Percentiles rank a stretch among this genome's conserved stretches.
phyloP scores from a whole-genome alignment of 2,888 invertebrate genomes.

The Ectobius pallidus region DNA sequence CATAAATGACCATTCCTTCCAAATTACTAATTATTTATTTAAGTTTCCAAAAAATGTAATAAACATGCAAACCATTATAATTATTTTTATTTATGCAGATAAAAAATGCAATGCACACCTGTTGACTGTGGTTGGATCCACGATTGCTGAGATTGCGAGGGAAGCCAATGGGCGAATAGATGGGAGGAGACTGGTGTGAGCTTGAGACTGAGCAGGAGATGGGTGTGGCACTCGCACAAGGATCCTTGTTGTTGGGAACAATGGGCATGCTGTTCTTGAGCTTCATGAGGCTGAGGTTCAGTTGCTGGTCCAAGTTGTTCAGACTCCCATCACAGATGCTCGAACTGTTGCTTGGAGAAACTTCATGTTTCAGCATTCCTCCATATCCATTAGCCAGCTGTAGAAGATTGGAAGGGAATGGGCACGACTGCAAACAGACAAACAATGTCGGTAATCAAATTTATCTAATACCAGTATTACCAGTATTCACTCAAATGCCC shows the following conservation, averaged over 20 bases:
- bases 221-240: not conserved
- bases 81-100: too few relatives aligned
- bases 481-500: too few relatives aligned
- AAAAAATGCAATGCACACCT: too few relatives aligned
- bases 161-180: constrained; percentile 51
- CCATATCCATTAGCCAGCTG: constrained; percentile 28
- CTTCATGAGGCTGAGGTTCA: constrained; percentile 51
- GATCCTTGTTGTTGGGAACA: constrained; percentile 38
- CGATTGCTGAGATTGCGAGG: constrained; percentile 48
- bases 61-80: too few relatives aligned
- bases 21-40: too few relatives aligned
- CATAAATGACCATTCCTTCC: too few relatives aligned
- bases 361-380: constrained; percentile 12
- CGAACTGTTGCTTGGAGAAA: constrained; percentile 17
- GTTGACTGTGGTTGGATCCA: constrained; percentile 35
- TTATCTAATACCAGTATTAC: too few relatives aligned
- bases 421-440: constrained; percentile 23
- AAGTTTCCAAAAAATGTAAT: too few relatives aligned
- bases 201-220: constrained; percentile 18
- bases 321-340: constrained; percentile 30
- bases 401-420: constrained; percentile 32
- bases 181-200: constrained; percentile 41
- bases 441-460: too few relatives aligned
- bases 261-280: constrained; percentile 39
- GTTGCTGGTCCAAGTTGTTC: constrained; percentile 48